Percentiles rank a stretch among this genome's conserved stretches.
Conservation (phyloP, 2,888 invertebrate genomes). For the Callyntrura sp. region DNA sequence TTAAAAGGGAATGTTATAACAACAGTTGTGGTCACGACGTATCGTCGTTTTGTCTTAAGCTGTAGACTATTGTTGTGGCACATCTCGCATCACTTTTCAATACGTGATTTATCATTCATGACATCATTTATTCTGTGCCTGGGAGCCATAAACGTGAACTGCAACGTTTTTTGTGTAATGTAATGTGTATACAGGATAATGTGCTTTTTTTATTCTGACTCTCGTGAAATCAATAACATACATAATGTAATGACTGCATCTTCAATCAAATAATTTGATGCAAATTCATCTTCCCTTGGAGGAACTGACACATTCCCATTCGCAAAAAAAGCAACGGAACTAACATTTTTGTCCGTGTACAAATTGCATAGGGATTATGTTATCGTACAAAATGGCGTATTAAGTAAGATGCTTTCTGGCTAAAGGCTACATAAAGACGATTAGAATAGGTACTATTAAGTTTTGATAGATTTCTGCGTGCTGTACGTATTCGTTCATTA, state of each 20-base stretch:
- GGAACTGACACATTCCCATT: slow-evolving; percentile 14
- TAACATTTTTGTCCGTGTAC: neutral
- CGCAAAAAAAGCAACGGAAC: slow-evolving; percentile 33
- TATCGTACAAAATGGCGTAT: neutral
- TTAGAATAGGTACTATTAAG: neutral
- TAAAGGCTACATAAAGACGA: neutral
- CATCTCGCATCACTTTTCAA: neutral
- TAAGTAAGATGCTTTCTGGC: neutral
- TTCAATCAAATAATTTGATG: slow-evolving; percentile 12
- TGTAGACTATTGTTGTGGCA: neutral
- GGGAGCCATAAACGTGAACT: neutral
- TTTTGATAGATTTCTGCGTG: neutral
- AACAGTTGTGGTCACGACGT: slow-evolving; percentile 14
- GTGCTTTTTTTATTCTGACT: neutral
- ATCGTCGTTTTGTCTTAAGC: neutral
- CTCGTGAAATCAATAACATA: slow-evolving; percentile 39
- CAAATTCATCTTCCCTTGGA: slow-evolving; percentile 3
- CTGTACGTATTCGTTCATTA: slow-evolving; percentile 16
- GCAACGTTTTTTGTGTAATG: neutral
- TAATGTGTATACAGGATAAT: neutral
- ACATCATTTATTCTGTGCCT: neutral
- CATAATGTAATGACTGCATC: slow-evolving; percentile 20
- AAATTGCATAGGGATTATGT: neutral
- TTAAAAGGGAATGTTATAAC: neutral
- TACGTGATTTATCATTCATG: slow-evolving; percentile 27